A percentile compares a stretch with the other conserved stretches of the same genome.
These are phyloP conservation scores for Hedychridium roseum DNA, from an alignment of 2,888 invertebrate genomes.

Conservation along the genomic window DNA sequence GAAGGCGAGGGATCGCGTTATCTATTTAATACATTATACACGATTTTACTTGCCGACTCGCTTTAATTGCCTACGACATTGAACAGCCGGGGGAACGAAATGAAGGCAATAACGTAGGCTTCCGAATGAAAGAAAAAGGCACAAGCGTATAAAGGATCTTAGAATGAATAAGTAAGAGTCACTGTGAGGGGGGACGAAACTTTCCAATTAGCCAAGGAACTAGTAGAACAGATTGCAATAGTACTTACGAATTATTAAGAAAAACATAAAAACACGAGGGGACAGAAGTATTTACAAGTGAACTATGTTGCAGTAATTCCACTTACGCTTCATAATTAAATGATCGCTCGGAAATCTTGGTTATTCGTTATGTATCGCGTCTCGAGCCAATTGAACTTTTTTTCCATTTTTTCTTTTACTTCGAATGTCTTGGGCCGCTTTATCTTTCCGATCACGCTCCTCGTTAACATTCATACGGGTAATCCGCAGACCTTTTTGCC, in stretches of 20 bases:
- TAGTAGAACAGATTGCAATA: too few relatives aligned
- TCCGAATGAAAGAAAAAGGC: constrained; percentile 12
- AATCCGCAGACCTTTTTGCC: constrained; percentile 32
- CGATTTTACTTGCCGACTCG: constrained; percentile 38
- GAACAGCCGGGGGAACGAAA: constrained; percentile 24
- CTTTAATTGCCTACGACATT: constrained; percentile 40
- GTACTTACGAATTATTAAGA: too few relatives aligned
- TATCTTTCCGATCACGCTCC: constrained; percentile 34
- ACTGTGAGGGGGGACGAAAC: too few relatives aligned
- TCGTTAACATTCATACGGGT: constrained; percentile 44
- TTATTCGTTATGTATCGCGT: too few relatives aligned
- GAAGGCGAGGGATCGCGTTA: constrained; percentile 30
- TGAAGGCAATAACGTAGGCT: constrained; percentile 37
- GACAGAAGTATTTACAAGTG: too few relatives aligned
- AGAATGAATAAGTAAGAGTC: too few relatives aligned
- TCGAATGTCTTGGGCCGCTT: constrained; percentile 1
- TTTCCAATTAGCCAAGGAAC: too few relatives aligned
- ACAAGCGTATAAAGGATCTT: too few relatives aligned
- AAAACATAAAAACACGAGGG: too few relatives aligned
- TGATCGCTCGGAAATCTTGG: too few relatives aligned
- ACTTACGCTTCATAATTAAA: too few relatives aligned
- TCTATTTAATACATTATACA: constrained; percentile 51
- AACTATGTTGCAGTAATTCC: too few relatives aligned
- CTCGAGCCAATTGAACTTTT: constrained; percentile 20
- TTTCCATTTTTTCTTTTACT: constrained; percentile 18